Conservation (phyloP, 1,140 invertebrate genomes). For the Bombus difficillimus region DNA sequence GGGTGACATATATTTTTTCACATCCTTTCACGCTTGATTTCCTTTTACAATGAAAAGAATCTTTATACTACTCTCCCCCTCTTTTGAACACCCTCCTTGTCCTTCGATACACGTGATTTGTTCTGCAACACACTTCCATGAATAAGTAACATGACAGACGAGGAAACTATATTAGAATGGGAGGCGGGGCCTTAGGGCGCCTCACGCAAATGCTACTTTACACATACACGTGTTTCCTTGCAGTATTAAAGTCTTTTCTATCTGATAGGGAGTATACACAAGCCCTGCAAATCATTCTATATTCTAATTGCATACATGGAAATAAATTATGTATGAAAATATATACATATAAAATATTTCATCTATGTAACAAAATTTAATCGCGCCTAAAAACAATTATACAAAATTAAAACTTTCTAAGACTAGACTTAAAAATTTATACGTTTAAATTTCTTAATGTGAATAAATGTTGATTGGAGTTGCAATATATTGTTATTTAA, state of each 20-base stretch:
- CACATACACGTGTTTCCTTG: constrained; percentile 4
- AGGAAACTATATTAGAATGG: constrained; percentile 43
- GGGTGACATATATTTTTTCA: constrained; percentile 6
- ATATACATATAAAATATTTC: not conserved
- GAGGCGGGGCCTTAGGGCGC: constrained; percentile 49
- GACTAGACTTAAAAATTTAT: not conserved
- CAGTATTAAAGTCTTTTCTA: constrained; percentile 16
- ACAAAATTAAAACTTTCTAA: not conserved
- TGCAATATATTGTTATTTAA: not conserved
- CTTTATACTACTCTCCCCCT: constrained; percentile 28
- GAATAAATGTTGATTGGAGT: not conserved
- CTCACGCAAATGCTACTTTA: constrained; percentile 33
- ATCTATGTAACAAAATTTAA: not conserved
- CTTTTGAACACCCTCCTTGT: constrained; percentile 6
- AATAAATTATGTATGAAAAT: not conserved
- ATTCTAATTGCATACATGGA: not conserved
- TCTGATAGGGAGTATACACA: too few relatives aligned
- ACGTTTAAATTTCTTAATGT: not conserved
- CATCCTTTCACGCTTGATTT: constrained; percentile 4
- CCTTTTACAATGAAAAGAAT: constrained; percentile 30
- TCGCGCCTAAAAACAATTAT: not conserved
- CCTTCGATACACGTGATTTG: constrained; percentile 46
- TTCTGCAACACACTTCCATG: constrained; percentile 36
- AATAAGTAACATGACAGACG: constrained; percentile 47
- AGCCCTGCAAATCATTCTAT: constrained; percentile 8